Base-by-base conservation (phyloP, 2,113 vertebrate species). In the Oncorhynchus tshawytscha region DNA sequence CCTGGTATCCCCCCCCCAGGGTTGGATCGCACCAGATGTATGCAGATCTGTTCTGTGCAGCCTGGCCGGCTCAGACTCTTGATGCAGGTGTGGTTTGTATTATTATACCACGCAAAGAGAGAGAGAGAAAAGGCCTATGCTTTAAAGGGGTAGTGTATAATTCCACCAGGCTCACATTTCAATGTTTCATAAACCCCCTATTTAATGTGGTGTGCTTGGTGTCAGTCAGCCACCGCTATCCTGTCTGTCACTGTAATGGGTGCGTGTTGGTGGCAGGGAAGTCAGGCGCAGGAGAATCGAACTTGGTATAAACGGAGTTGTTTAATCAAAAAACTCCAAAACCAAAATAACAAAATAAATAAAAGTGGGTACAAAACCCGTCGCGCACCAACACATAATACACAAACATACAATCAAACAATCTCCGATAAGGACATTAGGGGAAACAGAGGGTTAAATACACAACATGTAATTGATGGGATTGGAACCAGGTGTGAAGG, bases 111-210 rank as follows among this genome's bases (percentile, higher is more conserved):
- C 31, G 70, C 60, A 78, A 25, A 51, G 67, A 51, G 31, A 64
- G 31, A 64, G 67, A n/a, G 71, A 64, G 73, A 62, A 62, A 80
- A 25, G 39, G 15, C 62, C 69, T 69, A 48, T 18, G 74, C 74
- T 84, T 85, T 72, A 83, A 39, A 83, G 78, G 73, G 34, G 31
- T 9, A 70, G 27, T 80, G 84, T 78, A 76, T 88, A 81, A 89
- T 89, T 91, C 76, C 86, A 87, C 84, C 75, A 80, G 75, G 82
- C 80, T 81, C 82, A 82, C 72, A 84, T 88, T 83, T 82, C 82
- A 86, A 82, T 70, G 83, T 88, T 83, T 82, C 82, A 86, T 84
- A 89, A 89, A 85, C 80, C 77, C 80, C 75, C 82, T 76, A 74
- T 54, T 54, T 54, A 18, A 54, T 86, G 85, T 91, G 84, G 83